phyloP scores from a whole-genome alignment of 35 echinoderm and acorn worm genomes.

The Ophiothrix spiculata region DNA sequence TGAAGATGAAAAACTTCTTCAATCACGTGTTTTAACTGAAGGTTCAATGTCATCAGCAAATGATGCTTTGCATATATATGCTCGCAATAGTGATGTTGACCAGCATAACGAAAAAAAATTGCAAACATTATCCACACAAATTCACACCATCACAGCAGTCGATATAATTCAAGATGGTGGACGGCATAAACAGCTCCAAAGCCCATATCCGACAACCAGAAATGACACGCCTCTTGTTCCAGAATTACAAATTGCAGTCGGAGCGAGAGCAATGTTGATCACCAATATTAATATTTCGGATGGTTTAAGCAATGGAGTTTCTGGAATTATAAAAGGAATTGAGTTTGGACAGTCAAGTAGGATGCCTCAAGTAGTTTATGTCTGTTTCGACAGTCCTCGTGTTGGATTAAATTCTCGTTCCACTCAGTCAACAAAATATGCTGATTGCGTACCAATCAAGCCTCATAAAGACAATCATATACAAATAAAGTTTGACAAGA shows the following conservation, averaged over 20 bases:
- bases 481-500: not conserved
- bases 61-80: slow-evolving; percentile 50
- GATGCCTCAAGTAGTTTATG: slow-evolving; percentile 5
- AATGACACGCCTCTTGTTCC: not conserved
- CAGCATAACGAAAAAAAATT: slow-evolving; percentile 24
- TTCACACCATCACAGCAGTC: not conserved
- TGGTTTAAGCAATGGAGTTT: slow-evolving; percentile 64
- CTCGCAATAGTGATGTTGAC: slow-evolving; percentile 44
- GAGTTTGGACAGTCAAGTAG: not conserved
- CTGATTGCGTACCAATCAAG: not conserved
- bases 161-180: not conserved
- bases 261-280: slow-evolving; percentile 58
- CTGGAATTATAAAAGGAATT: slow-evolving; percentile 33
- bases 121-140: not conserved
- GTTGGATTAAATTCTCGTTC: slow-evolving; percentile 24
- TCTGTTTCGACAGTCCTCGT: slow-evolving; percentile 32
- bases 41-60: not conserved
- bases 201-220: not conserved
- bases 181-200: not conserved
- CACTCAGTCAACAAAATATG: not conserved
- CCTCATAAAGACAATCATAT: not conserved
- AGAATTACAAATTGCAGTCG: slow-evolving; percentile 21
- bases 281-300: slow-evolving; percentile 74
- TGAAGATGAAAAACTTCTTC: not conserved
- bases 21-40: not conserved